These are phyloP conservation scores for Reinhardtius hippoglossoides DNA, from an alignment of 2,113 vertebrate species.

Conservation along the genomic window DNA sequence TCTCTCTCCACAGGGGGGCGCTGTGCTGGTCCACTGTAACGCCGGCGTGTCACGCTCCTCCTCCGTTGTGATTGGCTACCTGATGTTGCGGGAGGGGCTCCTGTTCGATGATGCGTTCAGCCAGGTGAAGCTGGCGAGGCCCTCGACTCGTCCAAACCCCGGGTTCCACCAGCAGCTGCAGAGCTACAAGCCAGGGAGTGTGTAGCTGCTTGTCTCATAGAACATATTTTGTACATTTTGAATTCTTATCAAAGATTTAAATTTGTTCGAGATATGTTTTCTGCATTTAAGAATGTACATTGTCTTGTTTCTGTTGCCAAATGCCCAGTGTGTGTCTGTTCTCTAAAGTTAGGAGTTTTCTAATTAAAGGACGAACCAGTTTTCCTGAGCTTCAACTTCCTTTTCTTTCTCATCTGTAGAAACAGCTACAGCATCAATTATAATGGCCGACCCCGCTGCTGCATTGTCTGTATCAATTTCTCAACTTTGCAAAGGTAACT, in stretches of 20 bases:
- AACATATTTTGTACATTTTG: too few relatives aligned
- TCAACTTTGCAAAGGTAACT: conserved; percentile 46
- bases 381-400: conserved; percentile 8
- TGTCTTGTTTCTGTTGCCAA: conserved; percentile 3
- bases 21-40: conserved; percentile 95
- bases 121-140: conserved; percentile 89
- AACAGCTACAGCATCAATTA: conserved; percentile 24
- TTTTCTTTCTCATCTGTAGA: conserved; percentile 16
- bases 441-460: conserved; percentile 23
- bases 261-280: too few relatives aligned
- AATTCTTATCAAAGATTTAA: too few relatives aligned
- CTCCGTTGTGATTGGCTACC: conserved; percentile 89
- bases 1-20: conserved; percentile 84
- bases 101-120: conserved; percentile 88
- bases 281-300: too few relatives aligned
- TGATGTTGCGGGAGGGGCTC: conserved; percentile 89
- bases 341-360: not conserved
- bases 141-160: conserved; percentile 87
- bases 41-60: conserved; percentile 94
- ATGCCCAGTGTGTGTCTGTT: not conserved
- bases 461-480: conserved; percentile 51
- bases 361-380: conserved; percentile 22
- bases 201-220: too few relatives aligned
- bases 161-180: conserved; percentile 93
- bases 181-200: conserved; percentile 80